A percentile compares a stretch with the other conserved stretches of the same genome.
These are phyloP conservation scores for Hiodon tergisus DNA, from an alignment of 2,113 vertebrate species.

Conservation along the genomic window DNA sequence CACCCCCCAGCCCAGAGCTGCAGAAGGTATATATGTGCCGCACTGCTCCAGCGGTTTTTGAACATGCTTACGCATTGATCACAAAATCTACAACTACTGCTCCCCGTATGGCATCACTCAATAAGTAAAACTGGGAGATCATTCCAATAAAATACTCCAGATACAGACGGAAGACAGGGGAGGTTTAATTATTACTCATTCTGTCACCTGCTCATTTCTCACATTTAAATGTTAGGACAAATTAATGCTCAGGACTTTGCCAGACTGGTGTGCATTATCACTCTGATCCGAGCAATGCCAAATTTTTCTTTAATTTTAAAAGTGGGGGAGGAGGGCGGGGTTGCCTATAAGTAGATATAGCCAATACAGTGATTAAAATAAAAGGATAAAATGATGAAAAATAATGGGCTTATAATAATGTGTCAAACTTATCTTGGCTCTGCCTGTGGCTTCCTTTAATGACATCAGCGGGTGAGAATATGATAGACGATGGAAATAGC, in stretches of 20 bases:
- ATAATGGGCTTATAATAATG: neutral
- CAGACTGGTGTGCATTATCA: neutral
- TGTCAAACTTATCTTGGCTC: too few relatives aligned
- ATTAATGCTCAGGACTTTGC: neutral
- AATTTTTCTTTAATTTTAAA: neutral
- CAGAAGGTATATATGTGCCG: too few relatives aligned
- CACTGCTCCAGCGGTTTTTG: neutral
- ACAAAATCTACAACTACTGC: too few relatives aligned
- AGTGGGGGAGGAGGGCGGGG: neutral
- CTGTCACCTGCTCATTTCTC: constrained; percentile 35
- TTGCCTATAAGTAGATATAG: neutral
- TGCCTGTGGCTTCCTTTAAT: neutral
- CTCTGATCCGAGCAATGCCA: neutral
- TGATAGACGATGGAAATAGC: too few relatives aligned
- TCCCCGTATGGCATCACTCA: too few relatives aligned
- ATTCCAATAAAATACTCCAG: constrained; percentile 39
- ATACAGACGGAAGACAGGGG: constrained; percentile 15
- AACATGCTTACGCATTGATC: too few relatives aligned
- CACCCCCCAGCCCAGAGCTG: too few relatives aligned
- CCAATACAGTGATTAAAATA: neutral
- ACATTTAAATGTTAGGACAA: constrained; percentile 17
- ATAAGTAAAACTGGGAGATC: neutral
- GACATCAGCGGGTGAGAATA: neutral
- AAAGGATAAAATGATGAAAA: neutral
- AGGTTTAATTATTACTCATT: constrained; percentile 46